Evolutionary conservation across 2,797 vertebrate genomes (phyloP), one percentile per base, ranked within the genome.

Genomic region (Antennarius maculatus): DNA sequence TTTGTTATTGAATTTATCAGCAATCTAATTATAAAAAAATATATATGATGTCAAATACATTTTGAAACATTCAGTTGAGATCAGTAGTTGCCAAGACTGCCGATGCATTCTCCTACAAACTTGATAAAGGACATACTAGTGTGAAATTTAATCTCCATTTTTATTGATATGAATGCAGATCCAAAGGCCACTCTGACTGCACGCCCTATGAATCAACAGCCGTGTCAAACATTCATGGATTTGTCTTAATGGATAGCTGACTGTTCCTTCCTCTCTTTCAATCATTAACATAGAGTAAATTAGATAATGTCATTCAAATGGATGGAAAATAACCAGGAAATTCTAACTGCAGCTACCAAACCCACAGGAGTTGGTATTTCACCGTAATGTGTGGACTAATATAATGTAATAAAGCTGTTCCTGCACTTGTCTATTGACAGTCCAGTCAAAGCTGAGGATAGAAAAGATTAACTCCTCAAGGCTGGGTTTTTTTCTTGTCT

Each of bases 271-370:
- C 29, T 59, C 42, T 66, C 46, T 23, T 63, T 7, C 57, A 84
- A 79, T 87, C 63, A 85, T 89, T 87, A 85, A 85, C 82, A 37
- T 41, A 51, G 6, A 56, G 16, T 31, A 43, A 58, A 66, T 66
- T 47, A 54, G 18, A 67, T 64, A 62, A 65, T 69, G 48, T 50
- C 34, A 47, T 70, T 66, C 11, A 49, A 41, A 76, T 68, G 2
- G 34, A 63, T 66, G 28, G 57, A 47, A 61, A 60, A 71, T 60
- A 17, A 56, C 34, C 12, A 46, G 56, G 1, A 46, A 17, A 49
- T n/a, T 27, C 12, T 9, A 23, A 43, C 42, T 55, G 17, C 28
- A 54, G 61, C 41, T 54, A 45, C 49, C 6, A n/a, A 50, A 39
- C n/a, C 39, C 11, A 47, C 14, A 16, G 41, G 18, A 61, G 10